A percentile compares a stretch with the other conserved stretches of the same genome.
Conservation (phyloP, 2,797 vertebrate species). For the Hydrophis major region DNA sequence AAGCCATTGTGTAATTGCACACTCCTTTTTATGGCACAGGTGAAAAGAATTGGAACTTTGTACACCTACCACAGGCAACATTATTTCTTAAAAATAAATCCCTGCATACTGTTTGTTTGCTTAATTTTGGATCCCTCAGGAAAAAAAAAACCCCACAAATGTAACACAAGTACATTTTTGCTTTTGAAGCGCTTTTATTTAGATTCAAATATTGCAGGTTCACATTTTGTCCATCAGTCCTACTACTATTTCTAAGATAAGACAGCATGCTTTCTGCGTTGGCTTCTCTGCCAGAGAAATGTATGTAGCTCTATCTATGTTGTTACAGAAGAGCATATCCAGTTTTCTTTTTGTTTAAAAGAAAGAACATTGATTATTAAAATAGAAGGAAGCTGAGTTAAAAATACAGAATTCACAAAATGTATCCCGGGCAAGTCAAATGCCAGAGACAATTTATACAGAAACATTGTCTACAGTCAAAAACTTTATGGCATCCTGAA, state of each 20-base stretch:
- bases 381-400: not conserved
- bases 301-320: too few relatives aligned
- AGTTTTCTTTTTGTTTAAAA: not conserved
- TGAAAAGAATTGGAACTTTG: not conserved
- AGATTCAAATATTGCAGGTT: conserved; percentile 55
- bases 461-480: not conserved
- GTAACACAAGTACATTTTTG: not conserved
- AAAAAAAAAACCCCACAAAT: not conserved
- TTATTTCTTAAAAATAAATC: not conserved
- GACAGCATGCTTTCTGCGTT: too few relatives aligned
- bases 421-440: not conserved
- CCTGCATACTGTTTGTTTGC: not conserved
- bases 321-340: not conserved
- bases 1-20: not conserved
- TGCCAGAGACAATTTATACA: not conserved
- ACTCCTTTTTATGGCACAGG: not conserved
- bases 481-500: not conserved
- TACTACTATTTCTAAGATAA: not conserved
- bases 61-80: not conserved
- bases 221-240: conserved; percentile 48
- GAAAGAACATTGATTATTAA: not conserved
- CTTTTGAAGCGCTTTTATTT: conserved; percentile 48
- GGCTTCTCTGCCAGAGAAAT: too few relatives aligned
- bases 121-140: not conserved
- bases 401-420: not conserved